Percentiles rank a stretch among this genome's conserved stretches.
phyloP scores from a whole-genome alignment of 1,140 invertebrate species.

The Conus betulinus region DNA sequence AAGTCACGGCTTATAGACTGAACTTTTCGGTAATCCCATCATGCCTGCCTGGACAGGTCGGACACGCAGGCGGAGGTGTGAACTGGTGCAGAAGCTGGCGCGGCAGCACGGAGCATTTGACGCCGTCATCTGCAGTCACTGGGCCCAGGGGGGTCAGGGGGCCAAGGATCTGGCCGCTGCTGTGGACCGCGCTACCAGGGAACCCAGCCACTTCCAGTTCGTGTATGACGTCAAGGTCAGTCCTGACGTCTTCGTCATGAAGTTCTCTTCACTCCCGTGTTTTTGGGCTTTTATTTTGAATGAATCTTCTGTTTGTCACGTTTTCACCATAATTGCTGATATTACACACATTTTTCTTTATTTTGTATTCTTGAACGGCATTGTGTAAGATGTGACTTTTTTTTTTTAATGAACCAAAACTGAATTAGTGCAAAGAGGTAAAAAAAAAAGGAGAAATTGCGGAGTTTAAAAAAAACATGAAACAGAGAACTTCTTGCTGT shows the following conservation, averaged over 20 bases:
- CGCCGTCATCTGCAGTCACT: constrained; percentile 92
- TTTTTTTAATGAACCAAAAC: too few species aligned
- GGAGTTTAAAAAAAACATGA: too few species aligned
- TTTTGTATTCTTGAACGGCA: neutral
- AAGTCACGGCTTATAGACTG: too few species aligned
- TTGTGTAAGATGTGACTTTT: neutral
- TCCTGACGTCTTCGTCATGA: neutral
- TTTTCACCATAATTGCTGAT: neutral
- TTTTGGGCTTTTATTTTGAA: neutral
- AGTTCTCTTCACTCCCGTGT: neutral
- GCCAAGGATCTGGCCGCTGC: constrained; percentile 91
- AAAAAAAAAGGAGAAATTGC: too few species aligned
- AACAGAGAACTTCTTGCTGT: too few species aligned
- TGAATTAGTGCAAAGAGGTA: too few species aligned
- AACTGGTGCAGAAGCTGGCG: constrained; percentile 86
- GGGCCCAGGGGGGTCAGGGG: constrained; percentile 92
- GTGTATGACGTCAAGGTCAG: constrained; percentile 87
- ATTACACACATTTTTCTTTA: neutral
- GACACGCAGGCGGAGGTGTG: constrained; percentile 91
- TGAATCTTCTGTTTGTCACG: neutral
- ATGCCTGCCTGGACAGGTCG: constrained; percentile 78
- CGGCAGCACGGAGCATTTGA: constrained; percentile 87
- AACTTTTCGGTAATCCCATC: too few species aligned
- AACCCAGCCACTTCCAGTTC: constrained; percentile 82
- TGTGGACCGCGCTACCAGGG: constrained; percentile 85